phyloP scores from a whole-genome alignment of 2,888 invertebrate species.

The Holacanthella duospinosa region DNA sequence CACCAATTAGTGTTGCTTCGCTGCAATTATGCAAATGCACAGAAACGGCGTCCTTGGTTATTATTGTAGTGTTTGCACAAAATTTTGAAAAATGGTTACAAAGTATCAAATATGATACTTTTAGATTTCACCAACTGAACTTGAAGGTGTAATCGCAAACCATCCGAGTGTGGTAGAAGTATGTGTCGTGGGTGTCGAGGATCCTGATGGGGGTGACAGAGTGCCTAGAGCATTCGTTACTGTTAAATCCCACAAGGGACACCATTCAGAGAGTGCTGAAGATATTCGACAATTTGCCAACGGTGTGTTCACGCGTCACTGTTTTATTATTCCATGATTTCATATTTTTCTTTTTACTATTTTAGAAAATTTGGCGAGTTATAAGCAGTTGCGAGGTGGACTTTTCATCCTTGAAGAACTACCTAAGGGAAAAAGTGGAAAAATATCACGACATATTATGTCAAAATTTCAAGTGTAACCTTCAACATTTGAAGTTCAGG shows the following conservation, averaged over 20 bases:
- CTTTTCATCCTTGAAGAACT: conserved; percentile 11
- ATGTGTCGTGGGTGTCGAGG: too few relatives aligned
- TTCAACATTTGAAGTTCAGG: too few relatives aligned
- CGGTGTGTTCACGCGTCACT: conserved; percentile 18
- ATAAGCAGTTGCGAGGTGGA: conserved; percentile 17
- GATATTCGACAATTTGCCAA: conserved; percentile 29
- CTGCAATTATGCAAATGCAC: too few relatives aligned
- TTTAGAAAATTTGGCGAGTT: conserved; percentile 11
- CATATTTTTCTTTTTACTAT: too few relatives aligned
- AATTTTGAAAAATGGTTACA: background rate
- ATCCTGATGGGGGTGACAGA: conserved; percentile 33
- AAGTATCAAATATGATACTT: background rate
- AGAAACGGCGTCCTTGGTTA: too few relatives aligned
- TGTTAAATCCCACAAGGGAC: conserved; percentile 4
- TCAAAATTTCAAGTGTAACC: too few relatives aligned
- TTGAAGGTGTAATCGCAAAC: conserved; percentile 26
- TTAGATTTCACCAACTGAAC: conserved; percentile 31
- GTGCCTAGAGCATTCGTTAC: conserved; percentile 32
- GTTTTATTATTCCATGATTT: too few relatives aligned
- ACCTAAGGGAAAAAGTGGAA: conserved; percentile 16
- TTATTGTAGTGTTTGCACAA: too few relatives aligned
- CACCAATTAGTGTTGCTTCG: too few relatives aligned
- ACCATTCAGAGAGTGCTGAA: too few relatives aligned
- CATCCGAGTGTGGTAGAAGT: conserved; percentile 28
- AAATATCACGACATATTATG: conserved; percentile 14